Conservation (phyloP, 2,113 vertebrate species). For the Tichodroma muraria region DNA sequence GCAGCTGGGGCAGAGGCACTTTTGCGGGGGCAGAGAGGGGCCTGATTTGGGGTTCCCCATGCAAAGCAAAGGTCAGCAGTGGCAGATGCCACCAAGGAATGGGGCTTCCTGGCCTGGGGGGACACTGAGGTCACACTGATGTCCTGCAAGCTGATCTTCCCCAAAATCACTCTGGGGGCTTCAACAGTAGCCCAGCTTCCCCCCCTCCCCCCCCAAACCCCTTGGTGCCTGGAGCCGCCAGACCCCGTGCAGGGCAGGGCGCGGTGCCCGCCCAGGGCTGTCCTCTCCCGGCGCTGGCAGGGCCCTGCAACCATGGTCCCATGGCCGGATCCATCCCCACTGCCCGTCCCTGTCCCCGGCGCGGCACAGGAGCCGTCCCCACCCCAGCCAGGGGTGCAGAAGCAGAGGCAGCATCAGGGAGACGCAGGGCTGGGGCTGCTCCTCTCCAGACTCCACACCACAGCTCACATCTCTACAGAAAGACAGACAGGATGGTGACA, state of each 20-base stretch:
- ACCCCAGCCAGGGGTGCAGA: background rate
- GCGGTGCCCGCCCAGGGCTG: background rate
- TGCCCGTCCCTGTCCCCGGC: background rate
- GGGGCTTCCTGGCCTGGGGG: background rate
- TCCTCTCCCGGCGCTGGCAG: background rate
- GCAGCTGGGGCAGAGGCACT: background rate
- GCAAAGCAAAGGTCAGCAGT: background rate
- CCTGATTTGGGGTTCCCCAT: fast-evolving
- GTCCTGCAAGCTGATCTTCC: background rate
- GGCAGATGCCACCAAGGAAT: background rate
- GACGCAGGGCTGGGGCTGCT: background rate
- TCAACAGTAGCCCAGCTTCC: background rate
- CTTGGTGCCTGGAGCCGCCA: background rate
- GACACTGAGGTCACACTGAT: background rate
- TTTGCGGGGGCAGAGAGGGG: background rate
- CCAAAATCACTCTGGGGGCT: background rate
- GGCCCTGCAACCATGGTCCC: background rate
- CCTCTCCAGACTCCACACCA: background rate
- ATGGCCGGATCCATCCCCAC: fast-evolving
- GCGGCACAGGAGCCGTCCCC: background rate
- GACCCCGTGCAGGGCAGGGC: fast-evolving
- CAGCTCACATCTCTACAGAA: constrained; percentile 47
- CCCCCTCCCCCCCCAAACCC: background rate
- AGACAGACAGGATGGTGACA: background rate
- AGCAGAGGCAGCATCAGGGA: background rate